phyloP scores from a whole-genome alignment of 2,113 vertebrate genomes.

The Sceloporus tristichus region DNA sequence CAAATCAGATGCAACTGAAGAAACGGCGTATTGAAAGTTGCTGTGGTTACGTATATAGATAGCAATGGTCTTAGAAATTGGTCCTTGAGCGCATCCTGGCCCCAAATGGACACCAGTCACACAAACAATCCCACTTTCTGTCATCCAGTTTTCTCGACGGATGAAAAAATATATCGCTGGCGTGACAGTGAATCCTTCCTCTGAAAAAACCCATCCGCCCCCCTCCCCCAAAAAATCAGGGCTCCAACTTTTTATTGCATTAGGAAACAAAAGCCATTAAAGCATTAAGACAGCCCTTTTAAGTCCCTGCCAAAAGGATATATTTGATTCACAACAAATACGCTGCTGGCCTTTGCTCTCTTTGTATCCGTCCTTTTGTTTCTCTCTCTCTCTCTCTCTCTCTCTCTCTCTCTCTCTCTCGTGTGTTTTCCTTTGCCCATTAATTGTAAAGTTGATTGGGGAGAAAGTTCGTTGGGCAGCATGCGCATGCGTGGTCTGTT shows the following conservation, averaged over 20 bases:
- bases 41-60: conserved; percentile 53
- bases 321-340: conserved; percentile 78
- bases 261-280: conserved; percentile 88
- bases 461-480: conserved; percentile 82
- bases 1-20: conserved; percentile 9
- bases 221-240: conserved; percentile 54
- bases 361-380: conserved; percentile 47
- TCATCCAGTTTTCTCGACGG: conserved; percentile 42
- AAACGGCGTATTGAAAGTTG: conserved; percentile 29
- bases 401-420: conserved; percentile 41
- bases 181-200: conserved; percentile 37
- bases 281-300: conserved; percentile 97
- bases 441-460: conserved; percentile 70
- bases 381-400: conserved; percentile 41
- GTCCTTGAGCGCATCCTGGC: conserved; percentile 8
- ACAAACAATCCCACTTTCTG: conserved; percentile 8
- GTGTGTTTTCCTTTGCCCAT: conserved; percentile 32
- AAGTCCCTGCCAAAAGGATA: conserved; percentile 93
- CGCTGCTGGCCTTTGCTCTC: conserved; percentile 77
- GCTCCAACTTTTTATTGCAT: conserved; percentile 92
- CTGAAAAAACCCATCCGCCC: conserved; percentile 35
- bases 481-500: conserved; percentile 88
- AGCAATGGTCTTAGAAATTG: conserved; percentile 51
- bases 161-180: conserved; percentile 24
- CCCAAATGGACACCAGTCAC: conserved; percentile 40